A percentile compares a stretch with the other conserved stretches of the same genome.
phyloP scores from a whole-genome alignment of 2,797 vertebrate species.

The Erithacus rubecula region DNA sequence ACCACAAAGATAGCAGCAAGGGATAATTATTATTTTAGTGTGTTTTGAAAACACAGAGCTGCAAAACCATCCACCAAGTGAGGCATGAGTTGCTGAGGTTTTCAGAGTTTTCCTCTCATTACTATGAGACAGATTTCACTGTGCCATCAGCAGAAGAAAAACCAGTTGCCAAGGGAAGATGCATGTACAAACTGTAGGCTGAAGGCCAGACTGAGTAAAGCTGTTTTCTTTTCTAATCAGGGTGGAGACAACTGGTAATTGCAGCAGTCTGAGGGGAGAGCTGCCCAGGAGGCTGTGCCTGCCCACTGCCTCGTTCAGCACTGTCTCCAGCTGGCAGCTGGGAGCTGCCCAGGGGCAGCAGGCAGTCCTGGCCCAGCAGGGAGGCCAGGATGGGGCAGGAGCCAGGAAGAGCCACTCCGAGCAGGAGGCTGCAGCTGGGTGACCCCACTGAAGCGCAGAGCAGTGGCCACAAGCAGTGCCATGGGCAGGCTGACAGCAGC shows the following conservation, averaged over 20 bases:
- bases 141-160: neutral
- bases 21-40: constrained; percentile 21
- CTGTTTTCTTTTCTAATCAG: constrained; percentile 6
- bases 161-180: neutral
- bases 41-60: constrained; percentile 30
- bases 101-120: constrained; percentile 1
- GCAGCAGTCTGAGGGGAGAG: neutral
- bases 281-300: neutral
- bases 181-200: neutral
- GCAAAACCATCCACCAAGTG: neutral
- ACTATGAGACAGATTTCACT: neutral
- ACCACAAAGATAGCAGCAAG: neutral
- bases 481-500: neutral
- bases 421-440: neutral
- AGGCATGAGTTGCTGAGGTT: neutral
- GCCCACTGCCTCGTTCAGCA: neutral
- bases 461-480: fast-evolving
- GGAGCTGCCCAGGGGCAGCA: neutral
- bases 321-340: neutral
- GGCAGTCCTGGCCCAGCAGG: neutral
- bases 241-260: neutral
- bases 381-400: neutral
- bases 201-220: neutral
- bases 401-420: neutral
- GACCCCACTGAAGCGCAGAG: neutral